Evolutionary conservation across 2,888 invertebrate genomes (phyloP), one percentile per base, ranked within the genome.

Genomic region (Himalopsyche japonica): DNA sequence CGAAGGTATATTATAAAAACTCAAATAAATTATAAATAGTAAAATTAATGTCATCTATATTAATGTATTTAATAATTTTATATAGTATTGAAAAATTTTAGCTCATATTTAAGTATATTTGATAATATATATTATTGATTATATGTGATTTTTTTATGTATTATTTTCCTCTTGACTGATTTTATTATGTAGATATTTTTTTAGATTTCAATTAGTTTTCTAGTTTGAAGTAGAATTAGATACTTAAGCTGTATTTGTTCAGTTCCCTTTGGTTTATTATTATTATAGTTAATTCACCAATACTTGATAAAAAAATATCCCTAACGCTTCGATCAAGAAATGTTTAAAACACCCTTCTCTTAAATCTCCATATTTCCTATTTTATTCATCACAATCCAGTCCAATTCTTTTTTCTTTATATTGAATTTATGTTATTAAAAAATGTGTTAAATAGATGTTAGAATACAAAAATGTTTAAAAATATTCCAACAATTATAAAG

Each of bases 191-290:
- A 57, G 57, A 43, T 32, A 64, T 70, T 76, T 76, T 81, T 34
- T 47, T 43, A 76, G 47, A 34, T 34, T 81, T 70, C 34, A 81
- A 20, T 81, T 81, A 43, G 30, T 76, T 37, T 70, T 81, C 27
- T 43, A 81, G 70, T 43, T 76, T 37, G 34, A 32, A 81, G 34
- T 80, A 80, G 80, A 57, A n/a, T 76, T 76, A 76, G 76, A 76
- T 76, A 32, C 24, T 76, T 76, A 76, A 37, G 32, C 78, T 37
- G 34, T 78, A 24, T 78, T 78, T 78, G 37, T 78, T 43, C 34
- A 5, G 78, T 34, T 37, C 32, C 37, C 37, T 78, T 78, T 34
- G 15, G 43, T 34, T 78, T 78, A 24, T 78, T 57, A 57, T 57
- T 57, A 20, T 57, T 57, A 20, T 57, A 57, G 57, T 57, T 57